Percentiles rank a stretch among this genome's conserved stretches.
Evolutionary conservation across 1,140 invertebrate species (phyloP).

Genomic region (Pararge aegeria): DNA sequence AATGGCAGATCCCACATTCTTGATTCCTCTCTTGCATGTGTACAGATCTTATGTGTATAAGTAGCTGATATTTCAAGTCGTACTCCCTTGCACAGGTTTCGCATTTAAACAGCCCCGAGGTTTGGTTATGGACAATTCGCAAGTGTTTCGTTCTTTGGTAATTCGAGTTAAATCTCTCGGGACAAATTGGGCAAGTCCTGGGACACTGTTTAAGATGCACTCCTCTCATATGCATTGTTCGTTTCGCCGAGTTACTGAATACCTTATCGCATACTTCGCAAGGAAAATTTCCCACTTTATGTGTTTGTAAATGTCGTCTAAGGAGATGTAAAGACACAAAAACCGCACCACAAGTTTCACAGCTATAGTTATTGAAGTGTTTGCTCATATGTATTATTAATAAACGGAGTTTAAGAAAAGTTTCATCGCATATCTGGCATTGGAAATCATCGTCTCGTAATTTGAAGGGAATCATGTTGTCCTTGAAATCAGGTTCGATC

Average conservation of each 20-base stretch:
- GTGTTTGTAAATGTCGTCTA: constrained; percentile 62
- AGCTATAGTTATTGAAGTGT: constrained; percentile 67
- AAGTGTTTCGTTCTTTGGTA: constrained; percentile 62
- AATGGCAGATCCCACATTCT: constrained; percentile 79
- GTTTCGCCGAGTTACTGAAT: constrained; percentile 53
- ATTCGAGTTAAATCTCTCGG: constrained; percentile 62
- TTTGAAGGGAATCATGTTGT: constrained; percentile 64
- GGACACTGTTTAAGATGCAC: constrained; percentile 54
- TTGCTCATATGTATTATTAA: constrained; percentile 68
- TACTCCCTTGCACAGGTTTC: constrained; percentile 61
- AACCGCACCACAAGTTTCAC: constrained; percentile 71
- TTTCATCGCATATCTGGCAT: constrained; percentile 56
- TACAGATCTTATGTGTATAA: constrained; percentile 74
- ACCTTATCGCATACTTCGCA: constrained; percentile 65
- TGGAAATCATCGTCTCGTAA: constrained; percentile 41
- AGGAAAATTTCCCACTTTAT: constrained; percentile 61
- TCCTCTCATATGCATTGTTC: constrained; percentile 43
- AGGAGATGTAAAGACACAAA: constrained; percentile 74
- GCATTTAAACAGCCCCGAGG: constrained; percentile 43
- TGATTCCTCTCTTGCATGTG: constrained; percentile 80
- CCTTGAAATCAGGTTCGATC: constrained; percentile 44
- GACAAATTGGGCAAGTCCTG: constrained; percentile 57
- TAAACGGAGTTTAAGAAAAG: constrained; percentile 46
- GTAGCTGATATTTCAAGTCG: constrained; percentile 56
- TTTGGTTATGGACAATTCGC: constrained; percentile 52